Evolutionary conservation across 2,888 invertebrate genomes (phyloP).

Genomic region (Cataglyphis albicans): DNA sequence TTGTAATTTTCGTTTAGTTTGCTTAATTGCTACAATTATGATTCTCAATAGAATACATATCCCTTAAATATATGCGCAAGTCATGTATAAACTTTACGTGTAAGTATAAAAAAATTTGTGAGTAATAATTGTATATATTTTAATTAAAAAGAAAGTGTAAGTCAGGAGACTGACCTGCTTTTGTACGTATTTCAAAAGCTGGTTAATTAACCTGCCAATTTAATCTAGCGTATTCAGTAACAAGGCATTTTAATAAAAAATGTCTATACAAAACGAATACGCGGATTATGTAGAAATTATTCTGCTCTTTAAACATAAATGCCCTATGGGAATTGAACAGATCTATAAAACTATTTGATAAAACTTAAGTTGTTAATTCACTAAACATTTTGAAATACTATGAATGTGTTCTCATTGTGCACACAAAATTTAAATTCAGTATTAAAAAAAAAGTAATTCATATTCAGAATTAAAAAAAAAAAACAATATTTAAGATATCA

Average conservation of each 20-base stretch:
- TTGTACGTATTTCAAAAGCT: constrained; percentile 66
- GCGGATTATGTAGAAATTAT: constrained; percentile 47
- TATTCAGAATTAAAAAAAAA: background rate
- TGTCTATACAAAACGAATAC: constrained; percentile 62
- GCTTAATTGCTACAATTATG: background rate
- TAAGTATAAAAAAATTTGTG: constrained; percentile 52
- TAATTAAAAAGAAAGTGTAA: constrained; percentile 62
- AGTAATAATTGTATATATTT: background rate
- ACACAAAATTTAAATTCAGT: constrained; percentile 57
- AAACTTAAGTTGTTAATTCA: background rate
- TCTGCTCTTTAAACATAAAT: constrained; percentile 1
- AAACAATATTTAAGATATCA: constrained; percentile 26
- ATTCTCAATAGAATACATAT: constrained; percentile 23
- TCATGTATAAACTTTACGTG: constrained; percentile 55
- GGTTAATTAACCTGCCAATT: constrained; percentile 75
- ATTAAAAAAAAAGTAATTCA: background rate
- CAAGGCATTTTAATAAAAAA: constrained; percentile 66
- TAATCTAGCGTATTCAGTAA: constrained; percentile 63
- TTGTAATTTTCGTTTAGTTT: background rate
- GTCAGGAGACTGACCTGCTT: constrained; percentile 76
- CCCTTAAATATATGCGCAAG: constrained; percentile 67
- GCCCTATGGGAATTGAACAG: background rate
- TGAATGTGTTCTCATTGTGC: constrained; percentile 66
- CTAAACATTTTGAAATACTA: constrained; percentile 16
- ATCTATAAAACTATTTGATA: constrained; percentile 7